A percentile compares a stretch with the other conserved stretches of the same genome.
These are phyloP conservation scores for Sinella curviseta DNA, from an alignment of 1,140 invertebrate genomes.

Conservation along the genomic window DNA sequence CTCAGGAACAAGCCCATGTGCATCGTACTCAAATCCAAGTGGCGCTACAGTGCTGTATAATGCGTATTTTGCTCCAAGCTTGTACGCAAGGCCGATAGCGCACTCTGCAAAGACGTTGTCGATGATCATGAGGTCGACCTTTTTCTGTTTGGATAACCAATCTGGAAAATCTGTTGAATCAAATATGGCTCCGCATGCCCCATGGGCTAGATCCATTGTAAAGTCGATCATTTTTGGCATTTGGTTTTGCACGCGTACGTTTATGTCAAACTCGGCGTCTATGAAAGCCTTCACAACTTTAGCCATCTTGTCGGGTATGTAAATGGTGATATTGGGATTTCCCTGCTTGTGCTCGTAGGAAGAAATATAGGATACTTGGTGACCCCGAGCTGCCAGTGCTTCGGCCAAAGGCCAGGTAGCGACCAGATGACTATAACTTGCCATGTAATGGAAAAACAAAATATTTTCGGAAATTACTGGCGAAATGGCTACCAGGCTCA, in stretches of 20 bases:
- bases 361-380: constrained; percentile 38
- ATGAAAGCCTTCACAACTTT: neutral
- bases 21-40: neutral
- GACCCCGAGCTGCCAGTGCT: constrained; percentile 30
- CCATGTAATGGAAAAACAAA: constrained; percentile 35
- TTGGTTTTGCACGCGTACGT: neutral
- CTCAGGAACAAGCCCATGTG: neutral
- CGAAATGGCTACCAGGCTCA: too few species aligned
- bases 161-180: neutral
- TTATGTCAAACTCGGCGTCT: neutral
- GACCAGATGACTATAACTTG: constrained; percentile 35
- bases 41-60: neutral
- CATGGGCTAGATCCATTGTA: neutral
- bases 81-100: neutral
- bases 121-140: neutral
- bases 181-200: neutral
- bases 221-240: neutral
- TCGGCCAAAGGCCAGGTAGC: constrained; percentile 32
- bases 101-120: neutral
- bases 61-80: neutral
- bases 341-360: constrained; percentile 3
- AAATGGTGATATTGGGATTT: constrained; percentile 27
- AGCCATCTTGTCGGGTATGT: neutral
- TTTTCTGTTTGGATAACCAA: neutral
- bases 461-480: constrained; percentile 26